A percentile compares a stretch with the other conserved stretches of the same genome.
These are phyloP conservation scores for Anoplolepis gracilipes DNA, from an alignment of 1,140 invertebrate genomes.

Conservation along the genomic window DNA sequence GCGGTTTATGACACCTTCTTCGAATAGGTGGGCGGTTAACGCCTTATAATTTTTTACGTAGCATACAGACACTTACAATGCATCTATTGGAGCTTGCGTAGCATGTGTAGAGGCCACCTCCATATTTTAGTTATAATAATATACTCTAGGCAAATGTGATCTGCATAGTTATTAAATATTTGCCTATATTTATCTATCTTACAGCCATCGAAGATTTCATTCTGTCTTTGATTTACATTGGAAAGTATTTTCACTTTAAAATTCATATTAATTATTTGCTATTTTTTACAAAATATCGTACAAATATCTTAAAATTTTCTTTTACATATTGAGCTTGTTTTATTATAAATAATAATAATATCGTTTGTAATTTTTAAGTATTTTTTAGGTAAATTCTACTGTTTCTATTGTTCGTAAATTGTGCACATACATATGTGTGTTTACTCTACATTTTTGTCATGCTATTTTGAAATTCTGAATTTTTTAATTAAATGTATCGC, in stretches of 20 bases:
- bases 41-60: not conserved
- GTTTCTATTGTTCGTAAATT: too few species aligned
- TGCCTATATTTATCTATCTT: not conserved
- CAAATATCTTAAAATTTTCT: not conserved
- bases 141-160: not conserved
- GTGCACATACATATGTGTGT: not conserved
- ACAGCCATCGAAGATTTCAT: not conserved
- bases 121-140: not conserved
- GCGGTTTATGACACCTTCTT: not conserved
- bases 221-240: not conserved
- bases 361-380: not conserved
- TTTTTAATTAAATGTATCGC: not conserved
- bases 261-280: not conserved
- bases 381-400: not conserved
- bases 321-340: not conserved
- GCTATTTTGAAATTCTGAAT: not conserved
- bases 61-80: too few species aligned
- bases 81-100: not conserved
- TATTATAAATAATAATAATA: not conserved
- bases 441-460: not conserved
- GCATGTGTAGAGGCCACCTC: not conserved
- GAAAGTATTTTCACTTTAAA: not conserved
- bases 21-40: not conserved
- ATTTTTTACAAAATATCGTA: not conserved
- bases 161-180: not conserved